These are phyloP conservation scores for Ophiothrix spiculata DNA, from an alignment of 35 echinoderm and acorn worm genomes.

Conservation along the genomic window DNA sequence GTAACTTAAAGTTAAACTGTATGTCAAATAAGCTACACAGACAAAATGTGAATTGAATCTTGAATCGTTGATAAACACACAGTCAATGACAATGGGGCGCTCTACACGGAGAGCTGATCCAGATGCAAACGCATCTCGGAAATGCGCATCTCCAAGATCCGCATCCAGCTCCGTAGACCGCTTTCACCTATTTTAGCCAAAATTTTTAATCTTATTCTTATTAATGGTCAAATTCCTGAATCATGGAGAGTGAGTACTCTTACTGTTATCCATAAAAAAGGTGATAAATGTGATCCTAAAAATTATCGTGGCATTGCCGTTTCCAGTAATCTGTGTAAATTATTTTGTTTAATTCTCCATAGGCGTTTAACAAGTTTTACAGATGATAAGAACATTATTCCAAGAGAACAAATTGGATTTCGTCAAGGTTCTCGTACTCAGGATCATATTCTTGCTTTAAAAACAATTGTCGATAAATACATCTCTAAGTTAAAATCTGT, in stretches of 20 bases:
- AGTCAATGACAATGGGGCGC: no score
- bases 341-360: constrained; percentile 3
- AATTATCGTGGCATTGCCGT: neutral
- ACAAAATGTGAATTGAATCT: no score
- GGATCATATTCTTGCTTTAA: neutral
- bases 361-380: neutral
- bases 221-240: neutral
- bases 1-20: no score
- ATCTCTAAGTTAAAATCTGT: neutral
- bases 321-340: neutral
- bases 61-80: no score
- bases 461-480: neutral
- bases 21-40: no score
- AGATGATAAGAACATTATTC: neutral
- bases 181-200: neutral
- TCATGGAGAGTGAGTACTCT: neutral
- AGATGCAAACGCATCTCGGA: no score
- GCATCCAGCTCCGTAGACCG: no score
- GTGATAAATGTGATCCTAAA: neutral
- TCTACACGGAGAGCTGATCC: no score
- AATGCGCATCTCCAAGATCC: no score
- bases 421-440: neutral
- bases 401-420: neutral
- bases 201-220: neutral
- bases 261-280: neutral